Evolutionary conservation across 1,140 invertebrate species (phyloP).

Genomic region (Pachypsylla venusta): DNA sequence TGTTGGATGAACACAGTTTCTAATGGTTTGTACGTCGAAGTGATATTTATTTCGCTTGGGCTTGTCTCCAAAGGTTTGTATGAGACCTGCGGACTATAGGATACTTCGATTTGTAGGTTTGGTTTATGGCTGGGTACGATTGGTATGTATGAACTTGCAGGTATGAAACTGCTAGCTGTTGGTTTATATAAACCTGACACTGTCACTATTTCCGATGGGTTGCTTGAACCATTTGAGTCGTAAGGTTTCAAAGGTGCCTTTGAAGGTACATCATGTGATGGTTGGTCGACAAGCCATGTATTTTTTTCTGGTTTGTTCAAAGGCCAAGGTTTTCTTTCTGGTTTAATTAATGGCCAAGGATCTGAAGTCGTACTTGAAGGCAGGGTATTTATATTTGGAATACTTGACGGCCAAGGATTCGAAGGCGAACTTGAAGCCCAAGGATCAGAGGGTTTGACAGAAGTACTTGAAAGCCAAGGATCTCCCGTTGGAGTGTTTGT

Average conservation of each 20-base stretch:
- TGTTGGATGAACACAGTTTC: background rate
- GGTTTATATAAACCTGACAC: background rate
- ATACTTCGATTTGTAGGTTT: background rate
- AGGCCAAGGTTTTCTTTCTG: no score
- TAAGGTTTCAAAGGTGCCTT: no score
- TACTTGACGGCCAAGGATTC: no score
- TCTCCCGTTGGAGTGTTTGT: background rate
- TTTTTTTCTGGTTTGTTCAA: no score
- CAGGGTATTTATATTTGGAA: no score
- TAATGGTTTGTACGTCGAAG: background rate
- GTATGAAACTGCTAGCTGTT: background rate
- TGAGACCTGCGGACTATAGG: background rate
- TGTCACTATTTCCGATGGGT: background rate
- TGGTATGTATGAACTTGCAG: background rate
- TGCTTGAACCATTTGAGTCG: background rate
- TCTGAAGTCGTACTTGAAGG: no score
- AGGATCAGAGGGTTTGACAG: slow-evolving; percentile 5
- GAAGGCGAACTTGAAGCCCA: no score
- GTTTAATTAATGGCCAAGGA: no score
- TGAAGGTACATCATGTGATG: no score
- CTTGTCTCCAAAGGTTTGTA: background rate
- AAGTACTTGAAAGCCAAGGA: slow-evolving; percentile 11
- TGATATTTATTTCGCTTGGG: background rate
- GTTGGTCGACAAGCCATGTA: no score
- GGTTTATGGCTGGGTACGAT: background rate